phyloP scores from a whole-genome alignment of 2,113 vertebrate species.

The Bos javanicus region DNA sequence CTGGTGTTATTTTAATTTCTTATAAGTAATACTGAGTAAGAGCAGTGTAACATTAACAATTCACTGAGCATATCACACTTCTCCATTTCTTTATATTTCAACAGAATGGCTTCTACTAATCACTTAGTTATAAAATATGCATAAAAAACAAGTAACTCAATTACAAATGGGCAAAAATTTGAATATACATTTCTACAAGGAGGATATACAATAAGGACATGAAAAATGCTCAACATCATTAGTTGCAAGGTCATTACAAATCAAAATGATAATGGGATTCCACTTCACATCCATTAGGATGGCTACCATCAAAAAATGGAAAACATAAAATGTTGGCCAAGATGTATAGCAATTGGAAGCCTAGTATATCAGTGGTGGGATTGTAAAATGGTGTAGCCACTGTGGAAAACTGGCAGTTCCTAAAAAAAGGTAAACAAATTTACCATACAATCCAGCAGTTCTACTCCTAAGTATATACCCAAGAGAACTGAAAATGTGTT shows the following conservation, averaged over 20 bases:
- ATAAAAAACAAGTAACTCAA: background rate
- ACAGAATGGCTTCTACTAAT: background rate
- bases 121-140: background rate
- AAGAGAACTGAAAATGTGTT: background rate
- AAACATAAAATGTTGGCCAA: background rate
- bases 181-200: background rate
- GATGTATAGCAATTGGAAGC: background rate
- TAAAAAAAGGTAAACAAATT: background rate
- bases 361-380: background rate
- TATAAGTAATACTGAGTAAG: background rate
- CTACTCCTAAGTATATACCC: background rate
- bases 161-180: background rate
- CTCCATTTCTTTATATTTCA: background rate
- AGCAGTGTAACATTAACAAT: background rate
- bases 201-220: background rate
- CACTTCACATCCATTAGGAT: background rate
- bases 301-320: background rate
- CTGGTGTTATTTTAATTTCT: background rate
- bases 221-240: background rate
- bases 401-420: background rate
- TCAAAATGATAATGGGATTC: background rate
- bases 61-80: background rate
- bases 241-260: background rate
- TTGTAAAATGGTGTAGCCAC: background rate
- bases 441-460: background rate